Conservation (phyloP, 2,113 vertebrate genomes). For the Fregetta grallaria region DNA sequence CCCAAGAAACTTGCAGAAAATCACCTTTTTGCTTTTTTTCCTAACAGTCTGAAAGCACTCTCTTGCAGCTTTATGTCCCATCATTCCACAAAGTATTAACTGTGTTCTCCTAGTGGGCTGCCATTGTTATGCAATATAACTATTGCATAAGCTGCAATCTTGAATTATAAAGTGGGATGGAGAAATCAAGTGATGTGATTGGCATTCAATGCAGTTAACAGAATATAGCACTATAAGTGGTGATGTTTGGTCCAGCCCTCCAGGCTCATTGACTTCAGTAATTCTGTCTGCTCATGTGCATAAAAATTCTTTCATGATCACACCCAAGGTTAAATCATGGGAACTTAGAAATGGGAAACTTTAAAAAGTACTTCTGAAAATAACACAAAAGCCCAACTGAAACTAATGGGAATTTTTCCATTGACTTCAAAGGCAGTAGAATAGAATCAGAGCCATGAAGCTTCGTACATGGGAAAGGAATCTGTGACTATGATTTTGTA, state of each 20-base stretch:
- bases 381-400: constrained; percentile 18
- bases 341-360: constrained; percentile 7
- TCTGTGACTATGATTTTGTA: neutral
- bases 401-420: constrained; percentile 29
- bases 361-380: constrained; percentile 6
- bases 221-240: neutral
- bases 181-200: neutral
- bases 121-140: neutral
- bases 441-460: neutral
- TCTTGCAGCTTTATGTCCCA: neutral
- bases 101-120: neutral
- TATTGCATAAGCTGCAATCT: neutral
- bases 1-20: constrained; percentile 17
- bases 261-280: neutral
- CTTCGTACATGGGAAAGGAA: neutral
- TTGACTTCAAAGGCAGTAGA: constrained; percentile 17
- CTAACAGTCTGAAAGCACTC: neutral
- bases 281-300: neutral
- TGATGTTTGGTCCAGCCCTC: neutral
- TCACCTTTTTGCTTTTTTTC: neutral
- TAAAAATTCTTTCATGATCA: constrained; percentile 11
- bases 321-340: neutral
- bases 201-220: neutral
- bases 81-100: neutral
- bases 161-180: neutral